Conservation (phyloP, 2,888 invertebrate genomes). For the Chrysina gloriosa region DNA sequence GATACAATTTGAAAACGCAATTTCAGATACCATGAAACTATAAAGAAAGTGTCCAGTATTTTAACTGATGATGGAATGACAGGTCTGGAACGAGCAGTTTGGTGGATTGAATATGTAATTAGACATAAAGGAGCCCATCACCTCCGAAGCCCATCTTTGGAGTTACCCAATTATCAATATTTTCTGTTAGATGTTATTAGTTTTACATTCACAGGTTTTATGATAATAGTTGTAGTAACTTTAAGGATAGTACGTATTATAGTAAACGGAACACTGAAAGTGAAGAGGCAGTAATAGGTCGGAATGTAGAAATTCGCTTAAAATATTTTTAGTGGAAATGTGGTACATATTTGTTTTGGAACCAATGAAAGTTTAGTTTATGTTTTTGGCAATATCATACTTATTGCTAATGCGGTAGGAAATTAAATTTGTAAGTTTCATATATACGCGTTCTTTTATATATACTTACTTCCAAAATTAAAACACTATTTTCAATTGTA, state of each 20-base stretch:
- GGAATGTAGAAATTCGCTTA: neutral
- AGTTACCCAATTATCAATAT: slow-evolving; percentile 47
- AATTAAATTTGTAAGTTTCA: too few species aligned
- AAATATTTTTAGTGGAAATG: too few species aligned
- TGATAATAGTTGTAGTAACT: slow-evolving; percentile 29
- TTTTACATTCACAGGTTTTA: slow-evolving; percentile 29
- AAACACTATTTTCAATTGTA: too few species aligned
- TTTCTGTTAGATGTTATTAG: slow-evolving; percentile 48
- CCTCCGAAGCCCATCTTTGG: slow-evolving; percentile 45
- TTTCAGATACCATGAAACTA: slow-evolving; percentile 34
- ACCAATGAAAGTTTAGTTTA: too few species aligned
- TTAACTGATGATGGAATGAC: slow-evolving; percentile 60
- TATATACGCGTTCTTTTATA: too few species aligned
- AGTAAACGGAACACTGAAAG: slow-evolving; percentile 32
- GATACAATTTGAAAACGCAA: too few species aligned
- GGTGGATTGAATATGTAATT: slow-evolving; percentile 49
- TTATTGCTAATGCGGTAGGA: too few species aligned
- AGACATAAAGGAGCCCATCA: slow-evolving; percentile 48
- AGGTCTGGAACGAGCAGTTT: slow-evolving; percentile 45
- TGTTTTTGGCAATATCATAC: too few species aligned
- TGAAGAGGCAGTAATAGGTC: slow-evolving; percentile 27
- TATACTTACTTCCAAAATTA: too few species aligned
- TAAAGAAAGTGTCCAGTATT: slow-evolving; percentile 11
- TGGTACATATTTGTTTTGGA: too few species aligned
- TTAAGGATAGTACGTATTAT: slow-evolving; percentile 33